Percentiles rank a stretch among this genome's conserved stretches.
Evolutionary conservation across 2,797 vertebrate genomes (phyloP).

Genomic region (Pogonophryne albipinna): DNA sequence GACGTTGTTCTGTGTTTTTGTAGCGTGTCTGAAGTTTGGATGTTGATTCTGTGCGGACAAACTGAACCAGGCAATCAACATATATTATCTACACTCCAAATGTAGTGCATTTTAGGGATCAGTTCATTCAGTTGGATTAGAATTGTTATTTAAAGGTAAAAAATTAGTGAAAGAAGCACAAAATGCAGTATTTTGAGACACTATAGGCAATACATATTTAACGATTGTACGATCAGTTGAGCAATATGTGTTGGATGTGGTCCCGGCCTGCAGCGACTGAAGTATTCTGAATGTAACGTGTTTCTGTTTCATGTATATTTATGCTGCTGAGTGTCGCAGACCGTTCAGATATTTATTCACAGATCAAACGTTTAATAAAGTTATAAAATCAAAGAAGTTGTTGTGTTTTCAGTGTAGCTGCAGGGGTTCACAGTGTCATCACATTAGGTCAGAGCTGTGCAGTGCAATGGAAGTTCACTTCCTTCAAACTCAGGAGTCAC

Average conservation of each 20-base stretch:
- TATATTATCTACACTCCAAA: not conserved
- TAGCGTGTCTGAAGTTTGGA: slow-evolving; percentile 24
- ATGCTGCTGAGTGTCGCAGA: slow-evolving; percentile 42
- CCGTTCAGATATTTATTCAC: slow-evolving; percentile 63
- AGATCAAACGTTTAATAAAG: slow-evolving; percentile 63
- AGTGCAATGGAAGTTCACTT: too few relatives aligned
- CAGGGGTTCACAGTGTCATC: too few relatives aligned
- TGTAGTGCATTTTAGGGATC: slow-evolving; percentile 2
- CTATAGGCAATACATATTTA: slow-evolving; percentile 24
- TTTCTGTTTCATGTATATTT: slow-evolving; percentile 58
- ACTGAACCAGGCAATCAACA: slow-evolving; percentile 13
- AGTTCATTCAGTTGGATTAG: not conserved
- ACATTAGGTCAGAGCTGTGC: too few relatives aligned
- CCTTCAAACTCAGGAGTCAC: too few relatives aligned
- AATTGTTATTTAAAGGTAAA: not conserved
- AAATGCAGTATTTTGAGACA: slow-evolving; percentile 16
- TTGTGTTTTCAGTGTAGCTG: too few relatives aligned
- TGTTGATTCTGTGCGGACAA: slow-evolving; percentile 27
- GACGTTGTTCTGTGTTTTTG: slow-evolving; percentile 23
- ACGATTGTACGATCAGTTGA: slow-evolving; percentile 16
- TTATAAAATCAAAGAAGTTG: too few relatives aligned
- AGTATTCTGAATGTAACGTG: slow-evolving; percentile 68
- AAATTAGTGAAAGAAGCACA: slow-evolving; percentile 52
- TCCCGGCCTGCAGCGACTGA: slow-evolving; percentile 25
- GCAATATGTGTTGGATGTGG: slow-evolving; percentile 5